phyloP scores from a whole-genome alignment of 1,140 invertebrate genomes.

The Acarapis woodi region DNA sequence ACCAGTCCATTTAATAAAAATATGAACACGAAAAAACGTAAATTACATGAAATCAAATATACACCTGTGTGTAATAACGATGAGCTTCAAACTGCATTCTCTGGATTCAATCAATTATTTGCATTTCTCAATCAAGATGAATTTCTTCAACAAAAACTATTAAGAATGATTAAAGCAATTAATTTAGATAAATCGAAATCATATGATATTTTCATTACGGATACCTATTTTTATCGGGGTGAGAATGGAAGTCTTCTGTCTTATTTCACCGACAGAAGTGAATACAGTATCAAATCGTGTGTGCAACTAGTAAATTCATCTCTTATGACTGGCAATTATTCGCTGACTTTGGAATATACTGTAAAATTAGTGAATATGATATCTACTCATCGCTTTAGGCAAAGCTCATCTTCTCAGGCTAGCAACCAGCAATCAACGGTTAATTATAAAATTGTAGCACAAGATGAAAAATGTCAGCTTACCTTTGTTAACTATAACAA shows the following conservation, averaged over 20 bases:
- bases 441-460: background rate
- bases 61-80: background rate
- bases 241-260: background rate
- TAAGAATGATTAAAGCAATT: background rate
- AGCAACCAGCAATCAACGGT: too few species aligned
- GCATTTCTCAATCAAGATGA: conserved; percentile 1
- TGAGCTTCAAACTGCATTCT: conserved; percentile 1
- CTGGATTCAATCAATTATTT: background rate
- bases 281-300: background rate
- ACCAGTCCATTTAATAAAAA: background rate
- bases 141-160: background rate
- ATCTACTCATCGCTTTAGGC: background rate
- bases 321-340: conserved; percentile 1
- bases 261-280: background rate
- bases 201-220: background rate
- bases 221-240: background rate
- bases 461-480: conserved; percentile 1
- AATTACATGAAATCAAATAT: background rate
- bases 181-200: background rate
- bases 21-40: conserved; percentile 1
- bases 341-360: background rate
- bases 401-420: background rate
- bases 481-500: conserved; percentile 1
- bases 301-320: background rate
- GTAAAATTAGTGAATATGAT: background rate